Base-by-base conservation (phyloP, 2,888 invertebrate genomes). In the Perizoma affinitatum region DNA sequence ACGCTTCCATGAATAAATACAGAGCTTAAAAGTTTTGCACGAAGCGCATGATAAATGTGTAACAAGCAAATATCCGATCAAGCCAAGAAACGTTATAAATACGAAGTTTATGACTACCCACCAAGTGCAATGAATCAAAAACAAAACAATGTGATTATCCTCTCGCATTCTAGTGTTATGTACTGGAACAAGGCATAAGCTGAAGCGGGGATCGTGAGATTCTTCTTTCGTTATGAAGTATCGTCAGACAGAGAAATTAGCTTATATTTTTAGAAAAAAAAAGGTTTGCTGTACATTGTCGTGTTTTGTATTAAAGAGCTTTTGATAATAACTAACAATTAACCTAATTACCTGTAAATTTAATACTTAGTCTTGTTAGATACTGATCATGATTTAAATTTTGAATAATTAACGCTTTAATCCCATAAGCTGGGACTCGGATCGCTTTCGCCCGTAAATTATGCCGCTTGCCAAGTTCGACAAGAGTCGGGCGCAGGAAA, bases 91-190 rank as follows among this genome's bases (percentile, higher is more conserved):
- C 80, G 82, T 80, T 82, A 86, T 85, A 84, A 88, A 86, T 85
- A 84, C 82, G 66, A 87, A 88, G 79, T 87, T 87, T 63, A 63
- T 63, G 63, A 59, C 60, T 82, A 79, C 78, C 83, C 77, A 84
- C 83, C 79, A 83, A 86, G 83, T 81, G 88, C 90, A 88, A 90
- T 90, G 90, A 90, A 91, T 91, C 90, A 89, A 88, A 86, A 87
- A 89, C 89, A 87, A 90, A 89, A 88, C 90, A 90, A 88, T 87
- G 84, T 84, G 90, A 90, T 91, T 88, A 91, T 90, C 90, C 89
- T 79, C 83, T 78, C 78, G 87, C 80, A 80, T 83, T 84, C 83
- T 82, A 79, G 75, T 73, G 72, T 74, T 70, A 62, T 71, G 49
- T 66, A 44, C 67, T 52, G 69, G 75, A 54, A 0, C 59, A 68